Evolutionary conservation across 2,113 vertebrate species (phyloP).

Genomic region (Melanotaenia duboulayi): DNA sequence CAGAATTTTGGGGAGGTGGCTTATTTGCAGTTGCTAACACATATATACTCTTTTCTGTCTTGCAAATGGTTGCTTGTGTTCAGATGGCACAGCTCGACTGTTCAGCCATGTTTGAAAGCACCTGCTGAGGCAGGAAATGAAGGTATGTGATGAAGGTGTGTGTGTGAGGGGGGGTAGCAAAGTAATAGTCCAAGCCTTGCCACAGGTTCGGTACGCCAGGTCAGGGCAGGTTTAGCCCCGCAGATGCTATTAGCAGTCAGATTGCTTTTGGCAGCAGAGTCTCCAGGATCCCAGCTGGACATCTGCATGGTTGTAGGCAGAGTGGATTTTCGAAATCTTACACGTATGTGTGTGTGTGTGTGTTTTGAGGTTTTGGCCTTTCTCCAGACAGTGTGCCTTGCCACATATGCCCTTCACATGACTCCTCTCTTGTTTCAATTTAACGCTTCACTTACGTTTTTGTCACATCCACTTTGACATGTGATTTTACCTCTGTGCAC

Average conservation of each 20-base stretch:
- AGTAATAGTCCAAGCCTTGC: conserved; percentile 20
- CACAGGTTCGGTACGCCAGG: conserved; percentile 18
- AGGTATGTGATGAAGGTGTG: background rate
- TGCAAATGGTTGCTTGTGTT: conserved; percentile 48
- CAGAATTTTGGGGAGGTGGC: background rate
- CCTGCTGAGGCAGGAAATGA: conserved; percentile 44
- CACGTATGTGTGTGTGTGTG: background rate
- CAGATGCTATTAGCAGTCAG: conserved; percentile 37
- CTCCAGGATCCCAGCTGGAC: conserved; percentile 30
- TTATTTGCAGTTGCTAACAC: background rate
- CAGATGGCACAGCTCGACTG: conserved; percentile 4
- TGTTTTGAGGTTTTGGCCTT: conserved; percentile 9
- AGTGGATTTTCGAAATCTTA: conserved; percentile 2
- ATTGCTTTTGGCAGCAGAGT: conserved; percentile 28
- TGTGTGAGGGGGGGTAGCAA: background rate
- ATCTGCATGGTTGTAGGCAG: conserved; percentile 24
- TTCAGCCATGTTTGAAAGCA: conserved; percentile 29
- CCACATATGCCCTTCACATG: conserved; percentile 22
- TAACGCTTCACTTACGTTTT: background rate
- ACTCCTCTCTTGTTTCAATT: conserved; percentile 8
- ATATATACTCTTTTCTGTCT: conserved; percentile 9
- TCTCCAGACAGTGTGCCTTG: conserved; percentile 1
- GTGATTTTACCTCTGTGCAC: background rate
- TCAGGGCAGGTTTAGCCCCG: conserved; percentile 30
- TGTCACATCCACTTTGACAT: background rate